These are phyloP conservation scores for Sinhomidia bicolor DNA, from an alignment of 2,888 invertebrate genomes.

Conservation along the genomic window DNA sequence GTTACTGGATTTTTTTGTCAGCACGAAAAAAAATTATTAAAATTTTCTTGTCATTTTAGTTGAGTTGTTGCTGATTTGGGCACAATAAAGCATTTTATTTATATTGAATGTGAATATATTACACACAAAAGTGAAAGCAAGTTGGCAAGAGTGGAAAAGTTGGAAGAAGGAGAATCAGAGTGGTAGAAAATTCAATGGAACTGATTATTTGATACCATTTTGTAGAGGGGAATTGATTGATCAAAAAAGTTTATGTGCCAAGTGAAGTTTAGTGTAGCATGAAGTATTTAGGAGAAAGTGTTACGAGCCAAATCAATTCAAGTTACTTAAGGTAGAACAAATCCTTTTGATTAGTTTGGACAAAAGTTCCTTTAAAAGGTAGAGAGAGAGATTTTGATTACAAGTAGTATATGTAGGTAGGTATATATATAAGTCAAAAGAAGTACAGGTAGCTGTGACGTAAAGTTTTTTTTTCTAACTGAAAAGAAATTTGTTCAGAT, in stretches of 20 bases:
- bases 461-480: neutral
- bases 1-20: neutral
- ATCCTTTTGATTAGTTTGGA: conserved; percentile 31
- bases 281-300: conserved; percentile 19
- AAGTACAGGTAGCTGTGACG: too few species aligned
- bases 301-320: neutral
- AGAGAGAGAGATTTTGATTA: neutral
- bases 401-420: neutral
- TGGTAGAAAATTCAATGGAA: neutral
- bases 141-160: neutral
- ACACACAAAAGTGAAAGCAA: neutral
- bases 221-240: conserved; percentile 39
- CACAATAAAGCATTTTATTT: neutral
- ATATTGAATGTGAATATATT: neutral
- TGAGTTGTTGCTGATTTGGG: neutral
- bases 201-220: neutral
- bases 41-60: neutral
- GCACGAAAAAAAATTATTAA: neutral
- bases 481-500: neutral
- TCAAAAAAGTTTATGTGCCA: conserved; percentile 39
- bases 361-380: neutral
- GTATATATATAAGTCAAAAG: too few species aligned
- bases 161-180: neutral
- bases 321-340: conserved; percentile 30
- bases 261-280: conserved; percentile 50